These are phyloP conservation scores for Corythoichthys haematopterus DNA, from an alignment of 2,113 vertebrate genomes.

Conservation along the genomic window DNA sequence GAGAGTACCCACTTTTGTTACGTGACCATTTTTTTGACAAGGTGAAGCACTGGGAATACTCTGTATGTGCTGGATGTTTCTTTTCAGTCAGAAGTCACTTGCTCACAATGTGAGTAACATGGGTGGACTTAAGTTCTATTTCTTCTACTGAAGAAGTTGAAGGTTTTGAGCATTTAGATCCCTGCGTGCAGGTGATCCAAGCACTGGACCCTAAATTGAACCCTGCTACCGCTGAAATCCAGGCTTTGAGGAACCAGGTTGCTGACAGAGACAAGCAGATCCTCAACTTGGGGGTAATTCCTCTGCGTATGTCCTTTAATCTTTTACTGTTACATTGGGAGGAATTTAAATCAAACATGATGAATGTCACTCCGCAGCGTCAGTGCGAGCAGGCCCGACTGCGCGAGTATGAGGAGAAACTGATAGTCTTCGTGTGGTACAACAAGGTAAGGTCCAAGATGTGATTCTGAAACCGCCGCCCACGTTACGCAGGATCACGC, in stretches of 20 bases:
- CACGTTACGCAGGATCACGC: background rate
- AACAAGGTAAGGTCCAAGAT: conserved; percentile 79
- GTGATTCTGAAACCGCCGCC: background rate
- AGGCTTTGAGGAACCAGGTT: conserved; percentile 83
- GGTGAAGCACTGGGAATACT: background rate
- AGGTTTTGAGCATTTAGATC: background rate
- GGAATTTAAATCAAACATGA: no score
- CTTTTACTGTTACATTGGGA: background rate
- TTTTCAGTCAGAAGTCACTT: background rate
- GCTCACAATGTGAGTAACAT: conserved; percentile 80
- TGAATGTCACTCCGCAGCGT: background rate
- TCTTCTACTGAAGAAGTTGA: background rate
- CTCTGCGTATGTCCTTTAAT: background rate
- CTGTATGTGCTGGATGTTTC: background rate
- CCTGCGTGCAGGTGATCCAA: conserved; percentile 84
- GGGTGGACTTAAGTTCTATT: no score
- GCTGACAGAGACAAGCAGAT: conserved; percentile 87
- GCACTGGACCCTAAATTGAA: conserved; percentile 94
- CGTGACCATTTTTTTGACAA: no score
- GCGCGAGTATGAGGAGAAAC: conserved; percentile 90
- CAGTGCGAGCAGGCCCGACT: no score
- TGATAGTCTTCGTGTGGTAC: conserved; percentile 95
- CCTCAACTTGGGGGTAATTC: conserved; percentile 80
- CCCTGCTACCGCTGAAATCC: conserved; percentile 94
- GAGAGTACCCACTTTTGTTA: no score